Evolutionary conservation across 2,888 invertebrate genomes (phyloP), one percentile per base, ranked within the genome.

Genomic region (Lampropteryx suffumata): DNA sequence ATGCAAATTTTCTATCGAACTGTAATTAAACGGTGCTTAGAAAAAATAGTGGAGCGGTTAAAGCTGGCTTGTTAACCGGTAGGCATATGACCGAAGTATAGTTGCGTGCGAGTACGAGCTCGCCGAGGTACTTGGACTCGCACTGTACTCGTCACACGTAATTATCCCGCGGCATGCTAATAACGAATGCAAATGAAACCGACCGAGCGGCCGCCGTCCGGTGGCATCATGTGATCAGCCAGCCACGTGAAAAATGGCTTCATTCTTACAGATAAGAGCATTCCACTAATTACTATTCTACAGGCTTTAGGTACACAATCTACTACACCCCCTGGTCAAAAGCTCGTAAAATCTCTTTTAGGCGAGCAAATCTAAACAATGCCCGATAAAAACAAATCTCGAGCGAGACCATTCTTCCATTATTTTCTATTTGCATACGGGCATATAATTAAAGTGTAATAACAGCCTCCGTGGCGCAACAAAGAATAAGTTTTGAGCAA

Each of bases 401-500:
- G 71, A 72, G 68, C 71, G 67, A 80, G 74, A 81, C 75, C 76
- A 82, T 82, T 72, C 80, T 79, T 79, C 84, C 82, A 87, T 87
- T 82, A 84, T 78, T 84, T 81, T 82, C 81, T 84, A 89, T 89
- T 89, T 86, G 85, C 88, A 89, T 88, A 84, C 83, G 73, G 79
- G 74, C 74, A 78, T 87, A 78, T 82, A 88, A 90, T 89, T 90
- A 90, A 84, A 80, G 81, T 73, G 76, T 89, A 88, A 90, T 88
- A 87, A 82, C 84, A 82, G 82, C 79, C 82, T 84, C 82, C 77
- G 84, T 87, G 82, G 84, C 73, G 89, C 82, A 89, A 88, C 88
- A 86, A 82, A 86, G 89, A 89, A 88, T 90, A 84, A 87, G 83
- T 89, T 89, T 89, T 87, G 80, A 88, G 88, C 85, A 90, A 88